Evolutionary conservation across 2,888 invertebrate species (phyloP), one percentile per base, ranked within the genome.

Genomic region (Standfussiana lucernea): DNA sequence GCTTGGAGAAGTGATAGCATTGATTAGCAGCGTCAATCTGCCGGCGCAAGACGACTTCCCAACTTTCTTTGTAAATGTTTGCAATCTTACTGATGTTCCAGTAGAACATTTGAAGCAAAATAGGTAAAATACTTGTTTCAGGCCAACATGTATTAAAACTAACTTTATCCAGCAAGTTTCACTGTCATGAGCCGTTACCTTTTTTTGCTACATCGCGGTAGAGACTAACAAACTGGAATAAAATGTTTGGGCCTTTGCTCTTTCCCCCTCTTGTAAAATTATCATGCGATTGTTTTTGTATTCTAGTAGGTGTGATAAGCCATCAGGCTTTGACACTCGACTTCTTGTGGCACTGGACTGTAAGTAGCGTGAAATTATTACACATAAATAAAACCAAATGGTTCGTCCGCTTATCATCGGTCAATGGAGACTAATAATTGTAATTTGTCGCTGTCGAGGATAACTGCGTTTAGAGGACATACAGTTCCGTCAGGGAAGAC

Each of bases 41-140:
- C 96, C 96, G 21, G 94, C 96, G 0, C 86, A 90, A 64, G 96
- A 96, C 83, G 96, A 96, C 80, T 72, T 90, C 8, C 95, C 96
- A 13, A 89, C 96, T 56, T 82, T 95, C 65, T 96, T 96, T 85
- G 89, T 95, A 11, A 96, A 95, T 82, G 86, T 96, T 35, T 93
- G 93, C 64, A 91, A 85, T 47, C 84, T 96, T 61, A 89, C 80
- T 37, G 92, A 94, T 72, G 75, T 93, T 28, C 96, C 96, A n/a
- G 47, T 92, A 3, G 84, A 91, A 24, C 89, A 92, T 75, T 86
- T 96, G 11, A 91, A 88, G 75, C 90, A 91, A 76, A 86, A 92
- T 56, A 90, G 93, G 96, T 95, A 79, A 75, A 50, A 78, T 65
- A 74, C 18, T 76, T 47, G 21, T 47, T 24, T 24, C 24, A 45